Percentiles rank a stretch among this genome's conserved stretches.
Conservation (phyloP, 2,113 vertebrate species). For the Megatriorchis doriae region DNA sequence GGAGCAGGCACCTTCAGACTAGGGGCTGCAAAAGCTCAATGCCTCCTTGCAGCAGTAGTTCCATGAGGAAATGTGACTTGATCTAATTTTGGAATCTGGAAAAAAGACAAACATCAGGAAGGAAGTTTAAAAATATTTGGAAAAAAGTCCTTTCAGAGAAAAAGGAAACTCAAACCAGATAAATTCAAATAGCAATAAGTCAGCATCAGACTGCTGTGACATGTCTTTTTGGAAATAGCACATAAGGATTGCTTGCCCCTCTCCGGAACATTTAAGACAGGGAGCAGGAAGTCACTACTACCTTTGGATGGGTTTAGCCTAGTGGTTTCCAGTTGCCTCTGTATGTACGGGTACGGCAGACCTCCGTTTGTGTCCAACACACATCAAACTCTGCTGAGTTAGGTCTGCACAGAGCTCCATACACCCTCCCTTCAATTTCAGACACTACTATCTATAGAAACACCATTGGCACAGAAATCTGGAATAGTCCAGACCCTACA, state of each 20-base stretch:
- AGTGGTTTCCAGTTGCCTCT: background rate
- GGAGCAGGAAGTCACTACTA: background rate
- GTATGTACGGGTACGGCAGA: background rate
- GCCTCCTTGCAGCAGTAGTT: slow-evolving; percentile 53
- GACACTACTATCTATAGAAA: background rate
- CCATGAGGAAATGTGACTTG: slow-evolving; percentile 57
- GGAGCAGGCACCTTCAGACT: slow-evolving; percentile 53
- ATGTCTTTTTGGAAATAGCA: background rate
- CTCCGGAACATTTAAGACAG: background rate
- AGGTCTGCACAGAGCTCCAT: background rate
- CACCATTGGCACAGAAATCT: background rate
- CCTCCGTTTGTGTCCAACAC: background rate
- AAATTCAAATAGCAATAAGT: background rate
- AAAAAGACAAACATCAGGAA: slow-evolving; percentile 65
- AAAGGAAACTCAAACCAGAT: slow-evolving; percentile 35
- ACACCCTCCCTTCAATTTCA: background rate
- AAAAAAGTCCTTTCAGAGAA: slow-evolving; percentile 27
- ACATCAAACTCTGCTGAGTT: background rate
- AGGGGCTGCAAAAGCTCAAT: slow-evolving; percentile 59
- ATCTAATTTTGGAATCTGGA: slow-evolving; percentile 68
- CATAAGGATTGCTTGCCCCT: background rate
- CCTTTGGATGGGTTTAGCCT: background rate
- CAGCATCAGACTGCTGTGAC: background rate
- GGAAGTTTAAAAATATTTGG: slow-evolving; percentile 47
- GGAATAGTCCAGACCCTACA: background rate